Evolutionary conservation across 1,140 invertebrate genomes (phyloP).

Genomic region (Ephestia elutella): DNA sequence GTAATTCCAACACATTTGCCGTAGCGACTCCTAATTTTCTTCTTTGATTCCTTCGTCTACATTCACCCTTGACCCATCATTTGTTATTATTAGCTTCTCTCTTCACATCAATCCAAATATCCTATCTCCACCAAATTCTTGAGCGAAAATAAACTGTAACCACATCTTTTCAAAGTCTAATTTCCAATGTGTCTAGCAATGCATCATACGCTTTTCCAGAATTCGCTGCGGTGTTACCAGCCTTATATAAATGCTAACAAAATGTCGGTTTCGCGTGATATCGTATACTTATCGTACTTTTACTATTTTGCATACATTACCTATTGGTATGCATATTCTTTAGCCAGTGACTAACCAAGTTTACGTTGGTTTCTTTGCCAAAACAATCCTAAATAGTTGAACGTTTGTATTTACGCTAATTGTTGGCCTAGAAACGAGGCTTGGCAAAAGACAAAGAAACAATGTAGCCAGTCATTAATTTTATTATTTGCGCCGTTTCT

Average conservation of each 20-base stretch:
- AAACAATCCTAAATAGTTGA: slow-evolving; percentile 4
- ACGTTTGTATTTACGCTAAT: slow-evolving; percentile 4
- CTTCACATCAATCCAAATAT: slow-evolving; percentile 22
- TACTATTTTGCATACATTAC: slow-evolving; percentile 68
- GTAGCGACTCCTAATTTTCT: slow-evolving; percentile 44
- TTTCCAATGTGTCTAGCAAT: background rate
- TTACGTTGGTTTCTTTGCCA: slow-evolving; percentile 10
- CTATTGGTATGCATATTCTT: slow-evolving; percentile 54
- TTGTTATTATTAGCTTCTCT: slow-evolving; percentile 54
- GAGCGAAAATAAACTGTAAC: background rate
- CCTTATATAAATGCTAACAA: slow-evolving; percentile 67
- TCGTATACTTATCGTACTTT: slow-evolving; percentile 54
- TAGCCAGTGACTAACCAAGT: slow-evolving; percentile 25
- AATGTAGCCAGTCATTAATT: background rate
- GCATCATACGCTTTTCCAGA: slow-evolving; percentile 5
- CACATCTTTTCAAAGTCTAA: background rate
- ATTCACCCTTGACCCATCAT: slow-evolving; percentile 65
- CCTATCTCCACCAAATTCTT: slow-evolving; percentile 13
- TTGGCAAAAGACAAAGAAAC: background rate
- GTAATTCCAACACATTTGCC: slow-evolving; percentile 19
- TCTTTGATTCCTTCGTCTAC: slow-evolving; percentile 42
- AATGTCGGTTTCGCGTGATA: slow-evolving; percentile 67
- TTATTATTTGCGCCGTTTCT: slow-evolving; percentile 4
- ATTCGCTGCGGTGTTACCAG: slow-evolving; percentile 24
- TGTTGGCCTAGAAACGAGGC: background rate